These are phyloP conservation scores for Drosophila ustulata DNA, from an alignment of 2,888 invertebrate genomes.

Conservation along the genomic window DNA sequence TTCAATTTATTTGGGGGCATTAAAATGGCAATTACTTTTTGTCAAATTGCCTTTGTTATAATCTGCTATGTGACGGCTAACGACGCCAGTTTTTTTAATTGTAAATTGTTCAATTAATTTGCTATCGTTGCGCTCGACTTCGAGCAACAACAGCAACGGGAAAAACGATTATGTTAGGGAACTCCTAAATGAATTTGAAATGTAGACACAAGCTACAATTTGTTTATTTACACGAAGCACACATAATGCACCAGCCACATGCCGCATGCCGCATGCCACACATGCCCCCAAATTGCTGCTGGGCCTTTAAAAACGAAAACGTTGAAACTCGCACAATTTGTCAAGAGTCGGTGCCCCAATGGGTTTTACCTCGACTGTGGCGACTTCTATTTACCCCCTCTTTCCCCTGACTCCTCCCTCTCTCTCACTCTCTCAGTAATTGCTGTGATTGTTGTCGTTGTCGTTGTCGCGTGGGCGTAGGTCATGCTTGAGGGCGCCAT, in stretches of 20 bases:
- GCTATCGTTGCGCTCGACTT: constrained; percentile 36
- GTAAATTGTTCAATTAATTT: constrained; percentile 36
- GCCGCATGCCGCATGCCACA: constrained; percentile 13
- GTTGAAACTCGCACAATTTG: constrained; percentile 38
- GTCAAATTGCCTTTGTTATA: not conserved
- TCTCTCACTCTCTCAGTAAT: constrained; percentile 24
- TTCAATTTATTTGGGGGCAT: not conserved
- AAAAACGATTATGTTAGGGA: constrained; percentile 7
- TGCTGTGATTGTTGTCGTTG: constrained; percentile 54
- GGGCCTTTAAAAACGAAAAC: constrained; percentile 18
- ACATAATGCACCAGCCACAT: constrained; percentile 21
- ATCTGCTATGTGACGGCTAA: constrained; percentile 1
- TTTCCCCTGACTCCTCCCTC: not conserved
- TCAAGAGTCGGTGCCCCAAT: constrained; percentile 40
- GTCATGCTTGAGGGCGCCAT: constrained; percentile 79
- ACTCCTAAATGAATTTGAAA: constrained; percentile 4
- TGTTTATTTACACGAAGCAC: constrained; percentile 18
- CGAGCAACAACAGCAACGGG: constrained; percentile 5
- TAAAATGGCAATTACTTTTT: constrained; percentile 3
- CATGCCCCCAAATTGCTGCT: constrained; percentile 27
- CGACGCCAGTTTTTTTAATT: constrained; percentile 7
- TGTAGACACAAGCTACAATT: constrained; percentile 1
- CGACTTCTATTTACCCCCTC: constrained; percentile 19
- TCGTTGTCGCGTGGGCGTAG: constrained; percentile 60
- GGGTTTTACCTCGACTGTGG: constrained; percentile 16